These are phyloP conservation scores for Zapornia atra DNA, from an alignment of 2,113 vertebrate genomes.

Conservation along the genomic window DNA sequence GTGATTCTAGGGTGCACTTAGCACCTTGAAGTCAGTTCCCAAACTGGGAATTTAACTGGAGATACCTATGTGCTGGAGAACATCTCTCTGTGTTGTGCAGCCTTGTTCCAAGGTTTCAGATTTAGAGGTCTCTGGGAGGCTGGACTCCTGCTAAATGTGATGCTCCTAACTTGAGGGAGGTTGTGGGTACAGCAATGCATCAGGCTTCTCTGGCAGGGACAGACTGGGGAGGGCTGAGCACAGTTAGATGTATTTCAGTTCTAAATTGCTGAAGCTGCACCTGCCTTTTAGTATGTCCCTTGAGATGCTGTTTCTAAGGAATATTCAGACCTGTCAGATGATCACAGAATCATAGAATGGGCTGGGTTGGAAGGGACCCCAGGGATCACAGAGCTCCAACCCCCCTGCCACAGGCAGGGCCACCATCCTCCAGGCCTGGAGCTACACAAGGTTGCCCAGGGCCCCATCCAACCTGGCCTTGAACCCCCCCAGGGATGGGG, in stretches of 20 bases:
- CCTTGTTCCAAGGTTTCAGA: background rate
- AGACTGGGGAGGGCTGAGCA: background rate
- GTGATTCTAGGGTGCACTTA: too few species aligned
- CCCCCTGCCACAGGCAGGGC: too few species aligned
- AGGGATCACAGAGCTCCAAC: too few species aligned
- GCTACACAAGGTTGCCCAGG: too few species aligned
- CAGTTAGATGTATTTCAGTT: background rate
- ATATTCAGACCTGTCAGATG: background rate
- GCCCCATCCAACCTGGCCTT: too few species aligned
- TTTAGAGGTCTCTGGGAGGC: background rate
- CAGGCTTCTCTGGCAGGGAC: background rate
- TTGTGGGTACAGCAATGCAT: background rate
- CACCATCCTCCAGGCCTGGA: too few species aligned
- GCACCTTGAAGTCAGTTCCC: background rate
- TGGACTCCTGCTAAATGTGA: background rate
- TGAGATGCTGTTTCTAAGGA: background rate
- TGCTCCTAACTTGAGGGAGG: background rate
- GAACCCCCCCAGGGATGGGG: too few species aligned
- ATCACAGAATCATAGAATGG: too few species aligned
- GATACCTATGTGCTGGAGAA: accelerated
- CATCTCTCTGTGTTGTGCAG: background rate
- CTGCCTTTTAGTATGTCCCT: background rate
- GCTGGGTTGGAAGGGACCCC: too few species aligned
- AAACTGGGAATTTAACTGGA: background rate
- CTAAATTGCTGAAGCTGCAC: background rate